Evolutionary conservation across 2,888 invertebrate species (phyloP), one percentile per base, ranked within the genome.

Genomic region (Emmelina monodactyla): DNA sequence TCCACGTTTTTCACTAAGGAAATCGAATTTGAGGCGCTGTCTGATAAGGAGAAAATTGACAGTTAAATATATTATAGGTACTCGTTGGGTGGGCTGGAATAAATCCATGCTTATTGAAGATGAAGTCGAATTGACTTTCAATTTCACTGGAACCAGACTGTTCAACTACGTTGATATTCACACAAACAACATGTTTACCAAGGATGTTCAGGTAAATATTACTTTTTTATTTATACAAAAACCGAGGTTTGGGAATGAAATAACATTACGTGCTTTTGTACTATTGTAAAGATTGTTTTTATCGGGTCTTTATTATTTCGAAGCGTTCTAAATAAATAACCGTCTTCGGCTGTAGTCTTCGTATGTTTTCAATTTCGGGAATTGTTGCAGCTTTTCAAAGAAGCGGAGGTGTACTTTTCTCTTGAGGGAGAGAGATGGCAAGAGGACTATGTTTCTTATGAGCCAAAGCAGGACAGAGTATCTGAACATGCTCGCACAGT

Each of bases 21-120:
- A n/a, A n/a, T n/a, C n/a, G n/a, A n/a, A n/a, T n/a, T n/a, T n/a
- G n/a, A n/a, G n/a, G n/a, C n/a, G n/a, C n/a, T n/a, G n/a, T n/a
- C n/a, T n/a, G n/a, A n/a, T n/a, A n/a, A n/a, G n/a, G n/a, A n/a
- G n/a, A n/a, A n/a, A n/a, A n/a, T n/a, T n/a, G n/a, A n/a, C n/a
- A n/a, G n/a, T n/a, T n/a, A n/a, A n/a, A n/a, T n/a, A 15, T 33
- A 28, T 58, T 55, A 16, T 46, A 86, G 86, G 85, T 22, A 83
- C 83, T 30, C 81, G 86, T 32, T 95, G 95, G 95, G 87, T 95
- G 3, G 95, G 94, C 15, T 95, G 95, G 95, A 86, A 85, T 55
- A 87, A 88, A 51, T 82, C 85, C 5, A 83, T 85, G 44, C 60
- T 75, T 28, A 66, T 82, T 2, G 82, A 85, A 33, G 69, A 73